Conservation (phyloP, 2,888 invertebrate species). For the Eupithecia abbreviata region DNA sequence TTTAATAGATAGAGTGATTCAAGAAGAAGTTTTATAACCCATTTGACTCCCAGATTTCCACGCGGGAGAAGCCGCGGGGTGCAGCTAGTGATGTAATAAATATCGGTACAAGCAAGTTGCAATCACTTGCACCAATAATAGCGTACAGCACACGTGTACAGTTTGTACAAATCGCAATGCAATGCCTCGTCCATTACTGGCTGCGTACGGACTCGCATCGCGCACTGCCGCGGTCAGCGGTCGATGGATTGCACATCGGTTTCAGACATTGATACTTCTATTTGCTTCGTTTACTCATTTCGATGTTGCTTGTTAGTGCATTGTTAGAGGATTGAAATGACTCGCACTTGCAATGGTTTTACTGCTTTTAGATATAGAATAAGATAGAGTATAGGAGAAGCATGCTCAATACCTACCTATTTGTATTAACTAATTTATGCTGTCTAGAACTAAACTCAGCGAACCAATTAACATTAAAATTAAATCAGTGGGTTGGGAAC, state of each 20-base stretch:
- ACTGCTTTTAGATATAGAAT: not conserved
- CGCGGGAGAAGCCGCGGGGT: too few relatives aligned
- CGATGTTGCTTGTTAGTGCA: conserved; percentile 39
- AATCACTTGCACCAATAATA: conserved; percentile 4
- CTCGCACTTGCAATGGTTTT: not conserved
- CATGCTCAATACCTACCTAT: not conserved
- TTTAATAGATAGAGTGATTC: too few relatives aligned
- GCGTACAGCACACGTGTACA: conserved; percentile 43
- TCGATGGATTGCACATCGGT: conserved; percentile 42
- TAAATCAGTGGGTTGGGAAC: not conserved
- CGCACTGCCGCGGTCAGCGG: conserved; percentile 27
- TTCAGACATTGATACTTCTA: conserved; percentile 35
- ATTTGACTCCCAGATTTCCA: too few relatives aligned
- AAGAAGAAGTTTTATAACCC: too few relatives aligned
- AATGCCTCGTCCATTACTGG: conserved; percentile 55
- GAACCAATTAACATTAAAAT: not conserved
- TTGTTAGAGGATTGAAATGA: conserved; percentile 46
- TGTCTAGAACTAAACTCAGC: not conserved
- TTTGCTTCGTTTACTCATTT: conserved; percentile 48
- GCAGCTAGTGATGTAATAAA: not conserved
- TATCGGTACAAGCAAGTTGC: not conserved
- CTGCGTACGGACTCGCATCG: conserved; percentile 34
- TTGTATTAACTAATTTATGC: not conserved
- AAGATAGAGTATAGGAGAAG: not conserved
- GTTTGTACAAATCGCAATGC: conserved; percentile 57